Conservation (phyloP, 2,797 vertebrate species). For the Syngnathus rostellatus region DNA sequence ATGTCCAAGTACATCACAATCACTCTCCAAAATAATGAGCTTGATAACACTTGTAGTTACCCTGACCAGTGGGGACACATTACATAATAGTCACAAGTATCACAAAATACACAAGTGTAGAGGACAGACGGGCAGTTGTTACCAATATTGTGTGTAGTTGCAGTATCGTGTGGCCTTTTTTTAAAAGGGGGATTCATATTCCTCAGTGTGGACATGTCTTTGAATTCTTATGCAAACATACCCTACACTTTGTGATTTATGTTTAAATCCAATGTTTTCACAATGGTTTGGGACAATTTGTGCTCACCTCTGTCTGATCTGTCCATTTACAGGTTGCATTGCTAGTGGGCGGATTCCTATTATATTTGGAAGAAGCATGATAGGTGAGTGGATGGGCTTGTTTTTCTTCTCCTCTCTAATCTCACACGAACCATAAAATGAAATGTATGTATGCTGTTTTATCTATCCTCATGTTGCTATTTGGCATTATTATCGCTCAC, state of each 20-base stretch:
- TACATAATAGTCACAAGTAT: background rate
- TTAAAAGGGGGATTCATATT: no score
- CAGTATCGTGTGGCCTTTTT: no score
- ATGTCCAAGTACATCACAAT: background rate
- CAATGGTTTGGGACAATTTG: background rate
- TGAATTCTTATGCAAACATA: background rate
- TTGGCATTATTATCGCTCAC: no score
- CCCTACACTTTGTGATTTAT: no score
- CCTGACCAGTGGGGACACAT: background rate
- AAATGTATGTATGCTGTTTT: no score
- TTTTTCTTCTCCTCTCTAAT: background rate
- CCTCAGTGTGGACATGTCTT: no score
- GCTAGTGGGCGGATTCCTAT: background rate
- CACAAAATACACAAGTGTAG: background rate
- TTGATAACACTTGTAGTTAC: background rate
- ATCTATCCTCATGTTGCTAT: no score
- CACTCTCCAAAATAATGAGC: background rate
- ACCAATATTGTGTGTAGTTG: no score
- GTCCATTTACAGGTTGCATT: background rate
- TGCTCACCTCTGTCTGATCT: background rate
- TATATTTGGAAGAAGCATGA: no score
- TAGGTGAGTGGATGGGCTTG: no score
- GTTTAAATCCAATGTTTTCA: no score
- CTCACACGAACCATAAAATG: no score
- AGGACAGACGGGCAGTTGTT: background rate